Percentiles rank a stretch among this genome's conserved stretches.
These are phyloP conservation scores for Drosophila kambysellisi DNA, from an alignment of 2,888 invertebrate species.

Conservation along the genomic window DNA sequence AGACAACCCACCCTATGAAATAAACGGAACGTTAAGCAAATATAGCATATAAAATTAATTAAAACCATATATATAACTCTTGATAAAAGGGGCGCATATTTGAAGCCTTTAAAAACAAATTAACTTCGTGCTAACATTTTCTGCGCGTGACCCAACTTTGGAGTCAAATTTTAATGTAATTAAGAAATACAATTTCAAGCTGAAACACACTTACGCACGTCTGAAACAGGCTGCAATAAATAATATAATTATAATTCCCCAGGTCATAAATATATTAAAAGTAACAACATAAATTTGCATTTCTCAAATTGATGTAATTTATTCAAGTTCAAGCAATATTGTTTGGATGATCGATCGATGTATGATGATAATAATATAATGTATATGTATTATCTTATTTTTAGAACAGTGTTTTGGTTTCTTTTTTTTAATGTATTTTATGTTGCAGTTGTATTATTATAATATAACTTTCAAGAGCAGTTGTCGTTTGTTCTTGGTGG, in stretches of 20 bases:
- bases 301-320: slow-evolving; percentile 66
- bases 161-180: neutral
- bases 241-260: neutral
- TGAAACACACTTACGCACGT: neutral
- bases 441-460: slow-evolving; percentile 57
- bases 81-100: neutral
- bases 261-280: neutral
- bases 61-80: neutral
- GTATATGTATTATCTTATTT: slow-evolving; percentile 66
- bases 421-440: slow-evolving; percentile 23
- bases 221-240: neutral
- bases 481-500: slow-evolving; percentile 57
- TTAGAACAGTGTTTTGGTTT: slow-evolving; percentile 51
- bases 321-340: slow-evolving; percentile 74
- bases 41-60: too few species aligned
- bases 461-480: slow-evolving; percentile 65
- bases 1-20: too few species aligned
- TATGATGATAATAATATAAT: slow-evolving; percentile 71
- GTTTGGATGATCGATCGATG: slow-evolving; percentile 72
- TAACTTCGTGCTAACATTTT: neutral
- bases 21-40: too few species aligned
- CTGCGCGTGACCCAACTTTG: neutral
- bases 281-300: slow-evolving; percentile 39
- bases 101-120: neutral
- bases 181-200: neutral